These are phyloP conservation scores for Drosophila mayri DNA, from an alignment of 1,140 invertebrate species.

Conservation along the genomic window DNA sequence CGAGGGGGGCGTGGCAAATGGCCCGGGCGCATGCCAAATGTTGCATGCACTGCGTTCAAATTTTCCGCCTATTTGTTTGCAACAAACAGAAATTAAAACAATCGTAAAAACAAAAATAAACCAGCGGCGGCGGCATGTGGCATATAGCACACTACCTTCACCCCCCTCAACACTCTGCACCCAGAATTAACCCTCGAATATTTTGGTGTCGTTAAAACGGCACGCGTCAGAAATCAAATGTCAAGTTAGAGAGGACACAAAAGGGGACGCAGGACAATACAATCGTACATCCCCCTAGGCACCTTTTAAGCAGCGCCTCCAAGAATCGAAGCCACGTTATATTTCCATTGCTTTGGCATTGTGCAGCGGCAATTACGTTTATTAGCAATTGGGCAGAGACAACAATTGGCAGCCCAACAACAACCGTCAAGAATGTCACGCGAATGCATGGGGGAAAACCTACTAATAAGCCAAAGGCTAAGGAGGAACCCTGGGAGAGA, in stretches of 20 bases:
- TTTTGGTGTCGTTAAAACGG: slow-evolving; percentile 63
- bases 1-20: slow-evolving; percentile 2
- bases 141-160: slow-evolving; percentile 24
- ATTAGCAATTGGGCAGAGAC: slow-evolving; percentile 26
- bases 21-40: slow-evolving; percentile 45
- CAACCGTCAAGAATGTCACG: slow-evolving; percentile 15
- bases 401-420: neutral
- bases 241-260: slow-evolving; percentile 25
- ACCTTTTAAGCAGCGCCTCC: slow-evolving; percentile 43
- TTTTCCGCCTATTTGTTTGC: slow-evolving; percentile 82
- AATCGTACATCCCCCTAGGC: slow-evolving; percentile 40
- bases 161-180: neutral
- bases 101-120: slow-evolving; percentile 76
- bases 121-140: slow-evolving; percentile 57
- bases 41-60: slow-evolving; percentile 57
- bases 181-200: neutral
- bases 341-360: slow-evolving; percentile 26
- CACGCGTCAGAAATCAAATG: slow-evolving; percentile 81
- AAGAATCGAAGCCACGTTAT: neutral
- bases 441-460: slow-evolving; percentile 1
- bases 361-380: slow-evolving; percentile 53
- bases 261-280: neutral
- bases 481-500: neutral
- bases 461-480: slow-evolving; percentile 14
- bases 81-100: slow-evolving; percentile 80